phyloP scores from a whole-genome alignment of 64 coral and sea anemone species.

The Hydrozoanthus tunicans region DNA sequence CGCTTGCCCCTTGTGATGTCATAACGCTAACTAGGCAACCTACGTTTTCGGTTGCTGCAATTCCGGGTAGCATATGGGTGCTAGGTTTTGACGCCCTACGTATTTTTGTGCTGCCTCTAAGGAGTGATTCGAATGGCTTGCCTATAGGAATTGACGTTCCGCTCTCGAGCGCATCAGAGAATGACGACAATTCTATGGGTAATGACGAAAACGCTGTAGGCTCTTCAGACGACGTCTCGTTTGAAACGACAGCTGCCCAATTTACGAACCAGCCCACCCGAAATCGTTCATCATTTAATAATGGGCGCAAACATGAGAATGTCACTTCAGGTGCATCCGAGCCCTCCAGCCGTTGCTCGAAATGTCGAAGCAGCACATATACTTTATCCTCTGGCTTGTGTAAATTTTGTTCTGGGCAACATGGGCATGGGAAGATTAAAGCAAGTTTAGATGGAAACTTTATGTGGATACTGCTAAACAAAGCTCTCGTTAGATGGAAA shows the following conservation, averaged over 20 bases:
- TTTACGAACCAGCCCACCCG: neutral
- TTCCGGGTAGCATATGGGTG: neutral
- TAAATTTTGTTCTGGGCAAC: neutral
- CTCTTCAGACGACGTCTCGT: neutral
- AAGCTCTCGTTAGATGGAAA: conserved; percentile 1
- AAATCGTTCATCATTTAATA: neutral
- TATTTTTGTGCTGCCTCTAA: conserved; percentile 20
- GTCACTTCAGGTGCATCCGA: neutral
- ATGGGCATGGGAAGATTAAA: neutral
- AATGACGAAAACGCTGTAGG: neutral
- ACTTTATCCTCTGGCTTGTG: neutral
- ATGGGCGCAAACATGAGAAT: neutral
- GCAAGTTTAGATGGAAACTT: conserved; percentile 10
- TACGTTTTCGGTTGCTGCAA: conserved; percentile 24
- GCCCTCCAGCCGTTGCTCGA: neutral
- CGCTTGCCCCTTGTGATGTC: neutral
- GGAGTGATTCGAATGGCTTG: neutral
- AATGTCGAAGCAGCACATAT: neutral
- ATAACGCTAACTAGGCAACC: neutral
- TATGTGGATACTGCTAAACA: conserved; percentile 23
- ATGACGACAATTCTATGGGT: neutral
- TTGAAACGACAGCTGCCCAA: neutral
- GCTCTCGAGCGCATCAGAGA: neutral
- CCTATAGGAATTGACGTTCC: neutral
- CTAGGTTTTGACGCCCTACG: neutral